Evolutionary conservation across 2,888 invertebrate species (phyloP).

Genomic region (Nemapogon koenigi): DNA sequence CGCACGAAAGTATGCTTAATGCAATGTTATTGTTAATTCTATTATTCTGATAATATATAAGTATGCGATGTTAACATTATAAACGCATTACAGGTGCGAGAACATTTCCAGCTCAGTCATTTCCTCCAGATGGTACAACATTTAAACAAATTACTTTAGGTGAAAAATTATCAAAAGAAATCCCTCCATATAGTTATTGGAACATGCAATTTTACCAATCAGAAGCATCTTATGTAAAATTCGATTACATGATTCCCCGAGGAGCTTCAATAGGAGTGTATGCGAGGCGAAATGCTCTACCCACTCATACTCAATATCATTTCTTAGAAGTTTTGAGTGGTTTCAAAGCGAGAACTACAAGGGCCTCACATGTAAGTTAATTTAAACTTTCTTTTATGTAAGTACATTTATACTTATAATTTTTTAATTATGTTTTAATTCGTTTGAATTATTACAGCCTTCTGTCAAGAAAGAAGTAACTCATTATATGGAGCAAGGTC

Average conservation of each 20-base stretch:
- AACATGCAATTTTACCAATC: slow-evolving; percentile 97
- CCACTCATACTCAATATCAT: slow-evolving; percentile 96
- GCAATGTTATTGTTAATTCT: not conserved
- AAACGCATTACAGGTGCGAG: slow-evolving; percentile 71
- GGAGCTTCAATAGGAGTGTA: slow-evolving; percentile 95
- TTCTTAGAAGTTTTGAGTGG: slow-evolving; percentile 92
- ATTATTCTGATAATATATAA: no score
- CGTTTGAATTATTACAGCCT: slow-evolving; percentile 57
- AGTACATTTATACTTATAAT: not conserved
- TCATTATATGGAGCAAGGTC: slow-evolving; percentile 94
- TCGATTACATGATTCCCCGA: slow-evolving; percentile 91
- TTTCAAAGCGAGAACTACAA: slow-evolving; percentile 83
- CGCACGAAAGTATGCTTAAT: not conserved
- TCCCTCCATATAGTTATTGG: slow-evolving; percentile 95
- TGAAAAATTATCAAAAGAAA: slow-evolving; percentile 85
- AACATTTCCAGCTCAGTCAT: slow-evolving; percentile 88
- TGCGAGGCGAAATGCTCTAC: slow-evolving; percentile 90
- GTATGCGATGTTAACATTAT: no score
- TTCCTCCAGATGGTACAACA: slow-evolving; percentile 92
- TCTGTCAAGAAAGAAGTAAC: slow-evolving; percentile 91
- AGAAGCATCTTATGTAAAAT: slow-evolving; percentile 91
- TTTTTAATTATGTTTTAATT: not conserved
- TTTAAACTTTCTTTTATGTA: not conserved
- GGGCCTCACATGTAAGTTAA: slow-evolving; percentile 85
- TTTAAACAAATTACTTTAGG: slow-evolving; percentile 90